Percentiles rank a stretch among this genome's conserved stretches.
These are phyloP conservation scores for Grus americana DNA, from an alignment of 2,113 vertebrate species.

Conservation along the genomic window DNA sequence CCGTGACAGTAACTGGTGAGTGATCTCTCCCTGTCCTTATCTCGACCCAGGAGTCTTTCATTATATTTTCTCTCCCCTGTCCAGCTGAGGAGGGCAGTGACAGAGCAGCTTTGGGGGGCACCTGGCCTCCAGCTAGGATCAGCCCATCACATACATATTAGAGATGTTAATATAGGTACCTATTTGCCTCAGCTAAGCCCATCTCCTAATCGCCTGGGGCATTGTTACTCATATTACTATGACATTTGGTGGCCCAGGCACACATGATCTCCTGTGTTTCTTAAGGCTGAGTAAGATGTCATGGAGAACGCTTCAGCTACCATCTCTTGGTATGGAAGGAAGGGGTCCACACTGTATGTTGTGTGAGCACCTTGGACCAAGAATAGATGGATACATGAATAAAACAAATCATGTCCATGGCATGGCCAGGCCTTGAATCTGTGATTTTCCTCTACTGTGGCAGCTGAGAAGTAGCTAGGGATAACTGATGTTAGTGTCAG, in stretches of 20 bases:
- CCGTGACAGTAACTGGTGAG: no score
- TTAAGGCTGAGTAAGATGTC: neutral
- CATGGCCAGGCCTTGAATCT: neutral
- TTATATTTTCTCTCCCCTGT: no score
- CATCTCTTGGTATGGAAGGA: neutral
- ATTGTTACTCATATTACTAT: neutral
- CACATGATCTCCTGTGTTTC: neutral
- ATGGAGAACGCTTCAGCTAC: neutral
- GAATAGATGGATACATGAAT: neutral
- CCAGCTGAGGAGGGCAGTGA: no score
- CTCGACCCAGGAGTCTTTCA: no score
- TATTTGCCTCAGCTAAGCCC: neutral
- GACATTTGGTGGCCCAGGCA: neutral
- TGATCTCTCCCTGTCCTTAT: no score
- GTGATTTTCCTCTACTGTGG: neutral
- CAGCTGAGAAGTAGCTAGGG: neutral
- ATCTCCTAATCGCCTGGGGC: neutral
- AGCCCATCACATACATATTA: neutral
- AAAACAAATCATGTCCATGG: neutral
- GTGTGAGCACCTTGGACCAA: neutral
- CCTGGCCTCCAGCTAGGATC: no score
- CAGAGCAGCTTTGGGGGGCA: no score
- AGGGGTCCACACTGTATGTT: accelerated
- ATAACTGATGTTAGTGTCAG: neutral
- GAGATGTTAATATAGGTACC: neutral